phyloP scores from a whole-genome alignment of 2,888 invertebrate genomes.

The Myathropa florea region DNA sequence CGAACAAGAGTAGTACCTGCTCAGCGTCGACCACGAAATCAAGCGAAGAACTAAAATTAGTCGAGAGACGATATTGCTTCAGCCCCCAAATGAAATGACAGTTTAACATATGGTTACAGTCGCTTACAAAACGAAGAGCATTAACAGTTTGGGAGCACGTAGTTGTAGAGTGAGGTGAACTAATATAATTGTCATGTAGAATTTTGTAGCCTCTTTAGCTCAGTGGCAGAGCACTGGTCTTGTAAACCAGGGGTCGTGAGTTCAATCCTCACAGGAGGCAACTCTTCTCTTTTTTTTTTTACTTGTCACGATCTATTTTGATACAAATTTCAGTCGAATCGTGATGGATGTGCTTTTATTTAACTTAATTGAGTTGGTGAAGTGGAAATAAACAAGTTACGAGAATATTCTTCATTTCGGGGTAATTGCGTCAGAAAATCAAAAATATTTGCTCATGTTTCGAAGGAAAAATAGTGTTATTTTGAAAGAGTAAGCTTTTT shows the following conservation, averaged over 20 bases:
- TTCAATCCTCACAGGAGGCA: conserved; percentile 71
- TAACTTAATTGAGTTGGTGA: too few relatives aligned
- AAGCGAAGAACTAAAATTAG: conserved; percentile 27
- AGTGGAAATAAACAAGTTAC: too few relatives aligned
- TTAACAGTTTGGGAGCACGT: conserved; percentile 7
- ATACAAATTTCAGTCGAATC: too few relatives aligned
- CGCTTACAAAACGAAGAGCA: not conserved
- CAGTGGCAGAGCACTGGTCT: conserved; percentile 71
- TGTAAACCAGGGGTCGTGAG: conserved; percentile 71
- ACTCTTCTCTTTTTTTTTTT: not conserved
- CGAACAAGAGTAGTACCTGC: not conserved
- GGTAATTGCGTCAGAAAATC: too few relatives aligned
- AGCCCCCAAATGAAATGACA: conserved; percentile 18
- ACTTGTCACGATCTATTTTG: too few relatives aligned
- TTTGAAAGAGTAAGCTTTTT: too few relatives aligned
- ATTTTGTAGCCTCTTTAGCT: conserved; percentile 57
- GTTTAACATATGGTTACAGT: conserved; percentile 40
- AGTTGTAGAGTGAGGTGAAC: not conserved
- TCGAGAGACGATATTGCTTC: not conserved
- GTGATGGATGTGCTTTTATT: too few relatives aligned
- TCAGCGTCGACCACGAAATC: conserved; percentile 10
- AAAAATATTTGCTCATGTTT: too few relatives aligned
- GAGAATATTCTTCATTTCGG: too few relatives aligned
- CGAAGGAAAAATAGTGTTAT: too few relatives aligned
- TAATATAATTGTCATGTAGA: rapidly evolving